These are phyloP conservation scores for Macrochelys suwanniensis DNA, from an alignment of 2,797 vertebrate species.

Conservation along the genomic window DNA sequence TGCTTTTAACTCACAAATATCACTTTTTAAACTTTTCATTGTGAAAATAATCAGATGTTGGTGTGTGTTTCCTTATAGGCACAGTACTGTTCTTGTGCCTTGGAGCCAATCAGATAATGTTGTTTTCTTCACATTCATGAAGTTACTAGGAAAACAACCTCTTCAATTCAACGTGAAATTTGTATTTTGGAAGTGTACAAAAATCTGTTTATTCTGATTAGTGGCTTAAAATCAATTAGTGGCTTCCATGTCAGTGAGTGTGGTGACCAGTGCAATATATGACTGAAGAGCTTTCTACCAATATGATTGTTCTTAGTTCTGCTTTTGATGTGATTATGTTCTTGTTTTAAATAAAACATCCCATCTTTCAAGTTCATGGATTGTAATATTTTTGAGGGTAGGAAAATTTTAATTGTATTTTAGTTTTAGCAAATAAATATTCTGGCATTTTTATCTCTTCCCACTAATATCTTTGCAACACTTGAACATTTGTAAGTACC, in stretches of 20 bases:
- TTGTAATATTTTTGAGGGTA: not conserved
- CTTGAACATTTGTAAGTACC: not conserved
- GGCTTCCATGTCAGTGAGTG: not conserved
- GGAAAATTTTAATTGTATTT: not conserved
- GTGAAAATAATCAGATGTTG: not conserved
- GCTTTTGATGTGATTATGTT: conserved; percentile 2
- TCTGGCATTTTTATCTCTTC: not conserved
- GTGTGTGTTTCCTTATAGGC: not conserved
- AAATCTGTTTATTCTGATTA: conserved; percentile 8
- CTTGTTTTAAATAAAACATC: conserved; percentile 2
- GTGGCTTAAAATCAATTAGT: too few relatives aligned
- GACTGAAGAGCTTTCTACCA: conserved; percentile 21
- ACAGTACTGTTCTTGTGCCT: not conserved
- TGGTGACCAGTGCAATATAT: not conserved
- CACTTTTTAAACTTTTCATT: not conserved
- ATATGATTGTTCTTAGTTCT: conserved; percentile 21
- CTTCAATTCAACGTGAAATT: not conserved
- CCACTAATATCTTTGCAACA: conserved; percentile 2
- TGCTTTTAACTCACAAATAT: not conserved
- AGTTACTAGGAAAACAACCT: not conserved
- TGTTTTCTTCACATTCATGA: not conserved
- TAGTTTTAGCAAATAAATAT: not conserved
- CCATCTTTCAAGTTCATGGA: not conserved
- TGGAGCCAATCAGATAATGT: not conserved
- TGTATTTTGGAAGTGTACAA: not conserved